These are phyloP conservation scores for Ostrea edulis DNA, from an alignment of 1,140 invertebrate species.

Conservation along the genomic window DNA sequence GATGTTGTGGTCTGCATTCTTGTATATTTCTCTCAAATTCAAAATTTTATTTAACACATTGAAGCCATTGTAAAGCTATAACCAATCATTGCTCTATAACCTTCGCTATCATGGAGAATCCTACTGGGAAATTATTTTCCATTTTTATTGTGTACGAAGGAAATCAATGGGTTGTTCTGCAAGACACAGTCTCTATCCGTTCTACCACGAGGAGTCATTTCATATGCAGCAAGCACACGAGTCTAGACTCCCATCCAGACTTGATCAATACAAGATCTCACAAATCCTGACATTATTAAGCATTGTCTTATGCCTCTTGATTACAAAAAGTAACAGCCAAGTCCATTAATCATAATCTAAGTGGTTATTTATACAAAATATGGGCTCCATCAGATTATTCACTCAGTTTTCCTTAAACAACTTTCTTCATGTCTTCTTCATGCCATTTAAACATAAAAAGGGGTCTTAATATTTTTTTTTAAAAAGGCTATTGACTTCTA, in stretches of 20 bases:
- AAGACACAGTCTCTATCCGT: neutral
- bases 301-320: neutral
- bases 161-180: neutral
- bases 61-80: no score
- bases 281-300: neutral
- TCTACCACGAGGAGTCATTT: neutral
- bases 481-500: neutral
- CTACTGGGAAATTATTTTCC: neutral
- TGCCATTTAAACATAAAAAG: constrained; percentile 3
- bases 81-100: no score
- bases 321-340: neutral
- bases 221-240: neutral
- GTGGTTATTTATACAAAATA: neutral
- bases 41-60: no score
- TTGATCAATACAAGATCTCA: neutral
- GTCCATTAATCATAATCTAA: neutral
- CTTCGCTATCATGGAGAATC: neutral
- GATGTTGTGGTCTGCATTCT: no score
- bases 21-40: no score
- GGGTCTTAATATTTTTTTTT: neutral
- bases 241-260: neutral
- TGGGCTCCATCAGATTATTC: neutral
- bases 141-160: neutral
- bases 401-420: neutral
- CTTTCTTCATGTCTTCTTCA: neutral